Percentiles rank a stretch among this genome's conserved stretches.
Conservation (phyloP, 2,888 invertebrate genomes). For the Lacanobia oleracea region DNA sequence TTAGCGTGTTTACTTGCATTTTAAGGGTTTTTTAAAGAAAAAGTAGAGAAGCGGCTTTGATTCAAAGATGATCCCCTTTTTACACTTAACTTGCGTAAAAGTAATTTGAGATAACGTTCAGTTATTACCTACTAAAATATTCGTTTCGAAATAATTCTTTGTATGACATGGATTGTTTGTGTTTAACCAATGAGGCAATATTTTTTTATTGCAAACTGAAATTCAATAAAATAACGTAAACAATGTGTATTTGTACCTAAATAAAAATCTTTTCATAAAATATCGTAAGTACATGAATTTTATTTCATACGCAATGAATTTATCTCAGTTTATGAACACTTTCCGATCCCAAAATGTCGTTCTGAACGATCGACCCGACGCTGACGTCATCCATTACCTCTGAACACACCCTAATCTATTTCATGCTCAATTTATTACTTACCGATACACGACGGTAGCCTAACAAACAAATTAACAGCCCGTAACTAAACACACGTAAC, state of each 20-base stretch:
- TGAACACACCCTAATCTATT: slow-evolving; percentile 67
- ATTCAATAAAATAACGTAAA: not conserved
- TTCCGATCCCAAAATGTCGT: slow-evolving; percentile 47
- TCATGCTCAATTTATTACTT: slow-evolving; percentile 71
- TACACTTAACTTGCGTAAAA: not conserved
- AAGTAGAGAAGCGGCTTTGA: slow-evolving; percentile 6
- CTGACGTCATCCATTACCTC: slow-evolving; percentile 55
- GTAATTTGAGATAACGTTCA: not conserved
- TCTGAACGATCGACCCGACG: slow-evolving; percentile 27
- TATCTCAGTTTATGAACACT: slow-evolving; percentile 41
- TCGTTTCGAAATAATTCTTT: too few relatives aligned
- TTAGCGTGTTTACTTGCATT: slow-evolving; percentile 60
- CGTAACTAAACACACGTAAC: slow-evolving; percentile 80
- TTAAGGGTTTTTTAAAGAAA: slow-evolving; percentile 42
- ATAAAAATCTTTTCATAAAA: not conserved
- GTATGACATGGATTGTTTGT: too few relatives aligned
- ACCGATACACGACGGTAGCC: slow-evolving; percentile 66
- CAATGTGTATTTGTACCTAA: not conserved
- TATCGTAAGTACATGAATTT: not conserved
- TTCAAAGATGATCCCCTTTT: not conserved
- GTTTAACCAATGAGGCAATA: not conserved
- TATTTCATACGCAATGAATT: slow-evolving; percentile 11
- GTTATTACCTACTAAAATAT: not conserved
- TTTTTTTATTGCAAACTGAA: not conserved
- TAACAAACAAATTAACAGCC: slow-evolving; percentile 80